Evolutionary conservation across 2,797 vertebrate species (phyloP).

Genomic region (Anguilla pacifica): DNA sequence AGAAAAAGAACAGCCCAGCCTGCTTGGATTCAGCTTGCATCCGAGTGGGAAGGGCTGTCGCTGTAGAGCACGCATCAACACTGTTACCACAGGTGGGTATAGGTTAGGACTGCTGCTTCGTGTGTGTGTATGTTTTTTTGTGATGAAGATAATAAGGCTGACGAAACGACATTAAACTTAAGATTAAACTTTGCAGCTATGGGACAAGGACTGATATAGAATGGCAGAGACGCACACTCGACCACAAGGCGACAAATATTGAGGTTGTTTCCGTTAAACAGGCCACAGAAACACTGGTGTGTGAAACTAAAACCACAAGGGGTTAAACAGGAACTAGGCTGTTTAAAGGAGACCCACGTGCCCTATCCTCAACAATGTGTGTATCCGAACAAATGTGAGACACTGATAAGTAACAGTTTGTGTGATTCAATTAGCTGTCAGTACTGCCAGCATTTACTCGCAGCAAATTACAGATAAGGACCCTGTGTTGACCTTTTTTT

Average conservation of each 20-base stretch:
- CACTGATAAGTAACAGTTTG: constrained; percentile 9
- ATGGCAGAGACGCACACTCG: constrained; percentile 16
- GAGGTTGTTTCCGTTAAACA: background rate
- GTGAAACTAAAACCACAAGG: background rate
- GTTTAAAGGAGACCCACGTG: background rate
- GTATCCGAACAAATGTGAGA: background rate
- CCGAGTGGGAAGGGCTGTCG: background rate
- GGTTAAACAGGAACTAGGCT: background rate
- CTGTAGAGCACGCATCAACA: background rate
- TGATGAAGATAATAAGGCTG: background rate
- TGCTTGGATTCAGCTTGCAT: background rate
- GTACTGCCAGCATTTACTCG: background rate
- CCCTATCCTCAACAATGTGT: background rate
- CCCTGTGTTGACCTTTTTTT: background rate
- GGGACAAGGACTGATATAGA: constrained; percentile 3
- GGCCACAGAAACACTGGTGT: background rate
- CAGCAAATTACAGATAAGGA: background rate
- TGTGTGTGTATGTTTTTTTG: background rate
- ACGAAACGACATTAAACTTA: background rate
- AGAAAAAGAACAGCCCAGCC: background rate
- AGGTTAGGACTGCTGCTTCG: background rate
- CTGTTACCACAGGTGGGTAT: background rate
- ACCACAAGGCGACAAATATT: background rate
- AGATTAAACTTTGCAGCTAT: constrained; percentile 28
- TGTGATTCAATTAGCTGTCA: constrained; percentile 14